These are phyloP conservation scores for Microcebus ravelobensis DNA, from an alignment of 2,113 vertebrate species.

Conservation along the genomic window DNA sequence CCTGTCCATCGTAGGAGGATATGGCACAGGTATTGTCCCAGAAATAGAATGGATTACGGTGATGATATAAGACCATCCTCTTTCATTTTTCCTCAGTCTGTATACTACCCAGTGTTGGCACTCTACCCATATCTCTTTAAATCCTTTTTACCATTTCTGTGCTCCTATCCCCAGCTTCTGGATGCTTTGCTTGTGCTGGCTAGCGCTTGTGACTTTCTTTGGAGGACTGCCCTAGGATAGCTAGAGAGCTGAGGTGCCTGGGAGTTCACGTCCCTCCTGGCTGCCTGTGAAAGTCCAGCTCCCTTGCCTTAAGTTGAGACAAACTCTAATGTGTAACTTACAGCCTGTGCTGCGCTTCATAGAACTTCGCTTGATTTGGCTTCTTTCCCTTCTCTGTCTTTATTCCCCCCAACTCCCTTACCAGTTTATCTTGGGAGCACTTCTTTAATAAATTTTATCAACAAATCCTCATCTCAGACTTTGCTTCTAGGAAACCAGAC, in stretches of 20 bases:
- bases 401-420: not conserved
- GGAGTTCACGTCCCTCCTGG: not conserved
- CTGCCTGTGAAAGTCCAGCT: not conserved
- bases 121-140: rapidly evolving
- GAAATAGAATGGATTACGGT: not conserved
- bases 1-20: not conserved
- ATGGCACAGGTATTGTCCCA: not conserved
- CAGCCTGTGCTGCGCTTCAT: rapidly evolving
- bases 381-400: not conserved
- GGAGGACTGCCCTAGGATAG: not conserved
- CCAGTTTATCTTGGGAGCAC: not conserved
- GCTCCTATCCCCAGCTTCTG: too few species aligned
- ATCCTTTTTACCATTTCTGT: not conserved
- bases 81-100: not conserved
- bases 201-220: not conserved
- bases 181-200: not conserved
- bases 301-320: not conserved
- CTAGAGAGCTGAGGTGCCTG: not conserved
- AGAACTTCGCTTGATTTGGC: not conserved
- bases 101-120: not conserved
- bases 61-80: not conserved
- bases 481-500: not conserved
- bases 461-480: not conserved
- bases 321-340: not conserved
- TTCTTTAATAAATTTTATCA: not conserved